Evolutionary conservation across 2,797 vertebrate genomes (phyloP), one percentile per base, ranked within the genome.

Genomic region (Hephaestus fuliginosus): DNA sequence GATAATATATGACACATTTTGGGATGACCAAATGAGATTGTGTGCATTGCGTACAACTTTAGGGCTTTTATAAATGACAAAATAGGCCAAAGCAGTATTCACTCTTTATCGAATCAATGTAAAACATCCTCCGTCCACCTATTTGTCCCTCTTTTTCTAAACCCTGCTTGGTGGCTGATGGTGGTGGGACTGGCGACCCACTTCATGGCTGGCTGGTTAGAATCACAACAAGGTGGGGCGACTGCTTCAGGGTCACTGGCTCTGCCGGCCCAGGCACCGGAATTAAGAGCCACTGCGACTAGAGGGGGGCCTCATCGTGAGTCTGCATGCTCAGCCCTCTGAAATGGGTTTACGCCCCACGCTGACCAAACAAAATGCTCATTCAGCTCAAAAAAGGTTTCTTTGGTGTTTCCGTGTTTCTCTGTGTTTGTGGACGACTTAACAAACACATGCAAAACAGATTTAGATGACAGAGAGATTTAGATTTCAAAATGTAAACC

Each of bases 211-310:
- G 94, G 92, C 83, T 94, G 93, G 87, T 89, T 92, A 88, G 86
- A 94, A 95, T 95, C 92, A 94, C 94, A 94, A 88, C 69, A 85
- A 94, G 90, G 91, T 91, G 90, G 90, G 91, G 89, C 79, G 83
- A 90, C 94, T 93, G 89, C 88, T 94, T 95, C 92, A 88, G 94
- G 95, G 93, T 95, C 95, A 96, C 88, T 87, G 92, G 79, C 83
- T 89, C 90, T 92, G 92, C 88, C 71, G 66, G 88, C 88, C 85
- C 83, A 90, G 89, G 91, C 85, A 85, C 86, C 84, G 80, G 92
- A 95, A 94, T 95, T 94, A 91, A 86, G 94, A 93, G 90, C 83
- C 88, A 82, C 85, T 87, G 82, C 83, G 22, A 86, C 89, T 83
- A 87, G 80, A 88, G 84, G 84, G 92, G 91, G 92, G 88, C 89